Percentiles rank a stretch among this genome's conserved stretches.
phyloP scores from a whole-genome alignment of 2,888 invertebrate species.

The Erynnis tages region DNA sequence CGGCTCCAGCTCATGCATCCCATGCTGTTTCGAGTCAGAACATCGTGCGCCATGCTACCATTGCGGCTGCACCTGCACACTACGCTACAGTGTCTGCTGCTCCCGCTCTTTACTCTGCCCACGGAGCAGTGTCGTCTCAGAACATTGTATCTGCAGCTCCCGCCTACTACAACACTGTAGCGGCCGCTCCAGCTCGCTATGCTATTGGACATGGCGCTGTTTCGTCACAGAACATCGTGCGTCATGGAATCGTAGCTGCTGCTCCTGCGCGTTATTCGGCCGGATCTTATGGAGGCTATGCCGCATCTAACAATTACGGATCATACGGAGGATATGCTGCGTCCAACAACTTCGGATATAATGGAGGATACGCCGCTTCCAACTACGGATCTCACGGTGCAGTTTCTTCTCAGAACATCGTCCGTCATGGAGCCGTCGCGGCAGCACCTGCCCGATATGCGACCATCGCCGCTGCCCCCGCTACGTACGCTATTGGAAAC shows the following conservation, averaged over 20 bases:
- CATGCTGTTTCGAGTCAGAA: slow-evolving; percentile 29
- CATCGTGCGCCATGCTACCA: slow-evolving; percentile 47
- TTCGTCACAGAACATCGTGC: slow-evolving; percentile 61
- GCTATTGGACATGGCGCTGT: slow-evolving; percentile 40
- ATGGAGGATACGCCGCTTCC: slow-evolving; percentile 18
- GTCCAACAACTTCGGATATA: slow-evolving; percentile 19
- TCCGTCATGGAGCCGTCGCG: slow-evolving; percentile 24
- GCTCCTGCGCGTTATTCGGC: slow-evolving; percentile 36
- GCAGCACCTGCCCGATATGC: slow-evolving; percentile 23
- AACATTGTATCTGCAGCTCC: slow-evolving; percentile 39
- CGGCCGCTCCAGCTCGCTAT: slow-evolving; percentile 39
- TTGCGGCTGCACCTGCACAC: slow-evolving; percentile 37
- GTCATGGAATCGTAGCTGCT: slow-evolving; percentile 43
- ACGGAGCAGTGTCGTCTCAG: background rate
- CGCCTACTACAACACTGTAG: slow-evolving; percentile 42
- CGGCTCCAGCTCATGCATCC: slow-evolving; percentile 37
- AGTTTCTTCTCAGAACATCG: slow-evolving; percentile 32
- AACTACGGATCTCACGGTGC: slow-evolving; percentile 28
- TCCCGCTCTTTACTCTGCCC: slow-evolving; percentile 35
- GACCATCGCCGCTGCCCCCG: slow-evolving; percentile 34
- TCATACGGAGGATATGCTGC: background rate
- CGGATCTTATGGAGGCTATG: too few species aligned
- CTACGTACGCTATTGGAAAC: slow-evolving; percentile 14
- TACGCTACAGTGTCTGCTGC: slow-evolving; percentile 39
- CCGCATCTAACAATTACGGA: slow-evolving; percentile 3